Conservation (phyloP, 2,888 invertebrate genomes). For the Lottia scabra region DNA sequence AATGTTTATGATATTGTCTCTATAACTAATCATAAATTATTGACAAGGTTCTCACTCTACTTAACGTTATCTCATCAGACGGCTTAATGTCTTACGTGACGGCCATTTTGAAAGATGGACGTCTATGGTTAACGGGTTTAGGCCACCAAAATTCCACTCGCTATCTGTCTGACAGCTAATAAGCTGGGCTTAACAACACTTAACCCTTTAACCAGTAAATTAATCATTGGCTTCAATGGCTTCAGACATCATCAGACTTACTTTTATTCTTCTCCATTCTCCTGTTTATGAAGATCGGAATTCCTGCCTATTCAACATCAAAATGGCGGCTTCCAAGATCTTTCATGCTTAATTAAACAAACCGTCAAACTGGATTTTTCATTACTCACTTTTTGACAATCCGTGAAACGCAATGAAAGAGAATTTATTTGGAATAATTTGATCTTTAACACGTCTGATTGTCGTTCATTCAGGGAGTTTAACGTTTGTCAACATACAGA, state of each 20-base stretch:
- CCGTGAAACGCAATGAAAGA: background rate
- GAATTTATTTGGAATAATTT: slow-evolving; percentile 4
- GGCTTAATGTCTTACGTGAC: slow-evolving; percentile 1
- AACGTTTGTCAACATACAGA: too few relatives aligned
- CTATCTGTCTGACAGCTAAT: background rate
- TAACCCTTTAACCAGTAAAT: slow-evolving; percentile 5
- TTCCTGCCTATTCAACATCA: background rate
- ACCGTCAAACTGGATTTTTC: slow-evolving; percentile 1
- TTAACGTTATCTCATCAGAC: slow-evolving; percentile 1
- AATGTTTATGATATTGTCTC: too few relatives aligned
- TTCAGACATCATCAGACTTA: background rate
- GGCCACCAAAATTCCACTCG: background rate
- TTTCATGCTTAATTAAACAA: slow-evolving; percentile 1
- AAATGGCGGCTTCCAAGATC: background rate
- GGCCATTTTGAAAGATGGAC: background rate
- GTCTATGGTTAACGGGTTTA: background rate
- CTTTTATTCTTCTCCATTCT: background rate
- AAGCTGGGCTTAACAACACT: slow-evolving; percentile 6
- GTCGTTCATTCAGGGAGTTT: background rate
- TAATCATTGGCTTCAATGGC: background rate
- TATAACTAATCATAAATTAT: too few relatives aligned
- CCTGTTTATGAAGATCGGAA: background rate
- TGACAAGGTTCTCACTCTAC: background rate
- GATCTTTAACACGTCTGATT: slow-evolving; percentile 6
- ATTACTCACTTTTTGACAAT: slow-evolving; percentile 5